Evolutionary conservation across 2,113 vertebrate genomes (phyloP), one percentile per base, ranked within the genome.

Genomic region (Erythrocebus patas): DNA sequence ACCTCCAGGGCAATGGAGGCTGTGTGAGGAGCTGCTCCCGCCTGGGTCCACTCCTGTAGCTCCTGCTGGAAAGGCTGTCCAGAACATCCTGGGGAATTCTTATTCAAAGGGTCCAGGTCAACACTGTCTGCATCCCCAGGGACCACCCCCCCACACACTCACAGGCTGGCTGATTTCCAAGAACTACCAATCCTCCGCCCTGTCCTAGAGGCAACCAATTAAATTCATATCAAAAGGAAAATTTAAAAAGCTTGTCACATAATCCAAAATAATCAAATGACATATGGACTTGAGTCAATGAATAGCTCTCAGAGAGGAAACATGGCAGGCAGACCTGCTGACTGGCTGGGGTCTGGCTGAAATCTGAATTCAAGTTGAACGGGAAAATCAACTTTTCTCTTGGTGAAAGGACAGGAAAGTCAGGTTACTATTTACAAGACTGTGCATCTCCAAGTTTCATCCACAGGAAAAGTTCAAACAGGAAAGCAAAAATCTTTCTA

Each of bases 211-310:
- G 78, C 40, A 95, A 91, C 25, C 1, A n/a, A 57, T 50, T 81
- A 32, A 93, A 20, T 7, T 75, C 80, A 45, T 64, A 85, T 59
- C 55, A 81, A 73, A 79, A 91, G 68, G n/a, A 38, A 52, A 57
- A n/a, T 10, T 52, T 91, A 12, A 90, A 93, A 97, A 93, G 6
- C 23, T 92, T 50, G 64, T 89, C 80, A 95, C 20, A 84, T 45
- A 79, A 93, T 76, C 73, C 96, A 98, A 97, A 95, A 48, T 82
- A 93, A 78, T 95, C 81, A 96, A 98, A 94, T n/a, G 96, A 91
- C 86, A 87, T 30, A 79, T 78, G 61, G 43, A 95, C 95, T 93
- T 70, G 93, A 97, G 95, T 72, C 10, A 59, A 0, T 80, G 73
- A 95, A 59, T 73, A 84, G 2, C 7, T 96, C 72, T 72, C 70